Percentiles rank a stretch among this genome's conserved stretches.
Conservation (phyloP, 64 coral and sea anemone genomes). For the Stylophora pistillata region DNA sequence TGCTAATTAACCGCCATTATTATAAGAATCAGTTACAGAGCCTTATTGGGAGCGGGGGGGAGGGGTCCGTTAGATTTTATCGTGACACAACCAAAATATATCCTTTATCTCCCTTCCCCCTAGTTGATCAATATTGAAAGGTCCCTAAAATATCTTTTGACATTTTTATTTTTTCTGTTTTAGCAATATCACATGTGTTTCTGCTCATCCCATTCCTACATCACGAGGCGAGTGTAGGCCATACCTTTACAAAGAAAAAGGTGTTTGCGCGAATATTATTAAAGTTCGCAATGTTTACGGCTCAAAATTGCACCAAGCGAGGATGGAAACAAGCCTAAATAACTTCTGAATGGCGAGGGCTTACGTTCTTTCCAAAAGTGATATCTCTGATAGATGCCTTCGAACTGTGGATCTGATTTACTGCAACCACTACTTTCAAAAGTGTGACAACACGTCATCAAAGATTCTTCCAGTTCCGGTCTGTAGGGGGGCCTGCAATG, state of each 20-base stretch:
- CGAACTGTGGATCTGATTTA: background rate
- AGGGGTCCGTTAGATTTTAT: too few species aligned
- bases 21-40: too few species aligned
- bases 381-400: background rate
- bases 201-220: background rate
- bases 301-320: background rate
- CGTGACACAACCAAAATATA: too few species aligned
- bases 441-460: background rate
- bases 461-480: background rate
- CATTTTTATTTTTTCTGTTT: background rate
- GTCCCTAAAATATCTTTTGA: too few species aligned
- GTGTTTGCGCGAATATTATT: background rate
- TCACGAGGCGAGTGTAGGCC: background rate
- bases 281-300: background rate
- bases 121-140: too few species aligned
- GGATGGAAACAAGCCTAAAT: background rate
- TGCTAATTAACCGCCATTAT: too few species aligned
- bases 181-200: background rate
- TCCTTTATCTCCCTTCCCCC: too few species aligned
- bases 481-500: slow-evolving; percentile 4
- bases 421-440: slow-evolving; percentile 26
- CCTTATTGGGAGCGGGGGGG: too few species aligned
- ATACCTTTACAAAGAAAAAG: background rate
- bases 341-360: background rate
- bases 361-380: background rate